Evolutionary conservation across 2,797 vertebrate genomes (phyloP).

Genomic region (Peromyscus aztecus): DNA sequence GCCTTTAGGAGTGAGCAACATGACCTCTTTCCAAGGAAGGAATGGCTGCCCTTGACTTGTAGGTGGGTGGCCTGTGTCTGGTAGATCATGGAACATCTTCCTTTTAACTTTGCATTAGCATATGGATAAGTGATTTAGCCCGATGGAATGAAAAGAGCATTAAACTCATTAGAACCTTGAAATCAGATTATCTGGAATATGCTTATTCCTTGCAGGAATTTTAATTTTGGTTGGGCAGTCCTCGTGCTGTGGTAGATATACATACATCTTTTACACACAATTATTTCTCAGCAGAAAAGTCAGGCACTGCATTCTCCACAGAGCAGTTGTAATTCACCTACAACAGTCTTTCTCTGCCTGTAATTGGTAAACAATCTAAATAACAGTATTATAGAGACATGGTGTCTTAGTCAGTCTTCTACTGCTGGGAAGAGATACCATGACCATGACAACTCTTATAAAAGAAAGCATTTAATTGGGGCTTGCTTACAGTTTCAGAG

Average conservation of each 20-base stretch:
- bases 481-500: not conserved
- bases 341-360: not conserved
- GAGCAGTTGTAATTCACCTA: constrained; percentile 4
- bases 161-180: constrained; percentile 63
- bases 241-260: not conserved
- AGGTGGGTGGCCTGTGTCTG: constrained; percentile 36
- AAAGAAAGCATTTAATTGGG: not conserved
- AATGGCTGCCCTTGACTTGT: constrained; percentile 59
- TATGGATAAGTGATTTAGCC: constrained; percentile 48
- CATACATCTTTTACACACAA: not conserved
- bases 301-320: not conserved
- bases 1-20: constrained; percentile 62
- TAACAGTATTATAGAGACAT: not conserved
- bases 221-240: constrained; percentile 47
- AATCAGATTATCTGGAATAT: constrained; percentile 66
- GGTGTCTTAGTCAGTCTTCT: not conserved
- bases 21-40: constrained; percentile 67
- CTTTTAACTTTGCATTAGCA: constrained; percentile 58
- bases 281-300: not conserved
- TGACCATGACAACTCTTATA: not conserved
- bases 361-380: not conserved
- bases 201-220: constrained; percentile 63
- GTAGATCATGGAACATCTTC: not conserved
- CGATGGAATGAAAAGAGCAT: constrained; percentile 66
- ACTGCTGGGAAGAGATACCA: not conserved